Base-by-base conservation (phyloP, 2,113 vertebrate genomes). In the Irena cyanogastra region DNA sequence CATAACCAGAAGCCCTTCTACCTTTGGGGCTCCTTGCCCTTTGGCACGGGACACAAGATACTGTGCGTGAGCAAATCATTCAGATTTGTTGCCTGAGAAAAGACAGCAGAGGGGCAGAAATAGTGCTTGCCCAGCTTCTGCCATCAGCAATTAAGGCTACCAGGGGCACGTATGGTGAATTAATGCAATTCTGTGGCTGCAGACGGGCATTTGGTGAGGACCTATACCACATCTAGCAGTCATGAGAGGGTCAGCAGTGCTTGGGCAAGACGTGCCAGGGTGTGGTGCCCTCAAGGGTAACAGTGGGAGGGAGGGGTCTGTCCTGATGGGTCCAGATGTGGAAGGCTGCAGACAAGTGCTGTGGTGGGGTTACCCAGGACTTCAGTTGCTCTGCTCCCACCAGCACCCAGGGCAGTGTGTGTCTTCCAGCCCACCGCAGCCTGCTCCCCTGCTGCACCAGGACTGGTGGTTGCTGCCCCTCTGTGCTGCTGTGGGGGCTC, bases 1-100 rank as follows among this genome's bases (percentile, higher is more conserved):
- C 93, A 82, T 80, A 89, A 95, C 97, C 97, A 97, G 96, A 96
- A 97, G 96, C 97, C 93, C 66, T 97, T 92, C 92, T 96, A 97
- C 95, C 97, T 97, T 94, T 61, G 19, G 95, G 96, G 94, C 94
- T 95, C 83, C 95, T 97, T 93, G 71, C 93, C 90, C 66, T 93
- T 96, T 97, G 96, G 97, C 97, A 93, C 6, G 4, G 87, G 91
- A 93, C 64, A 8, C 76, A 22, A 94, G 95, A 87, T 86, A 78
- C 80, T 96, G 95, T 45, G 70, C 10, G 10, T 69, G 87, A 95
- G 87, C 93, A 95, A 96, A 95, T 97, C 80, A n/a, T 89, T 95
- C 80, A 91, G 93, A 94, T 89, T 90, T 81, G 90, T 76, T 92
- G 96, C 95, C 93, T 93, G 96, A 97, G 93, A 86, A 92, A 93